phyloP scores from a whole-genome alignment of 2,888 invertebrate species.

The Ramazzottius varieornatus region DNA sequence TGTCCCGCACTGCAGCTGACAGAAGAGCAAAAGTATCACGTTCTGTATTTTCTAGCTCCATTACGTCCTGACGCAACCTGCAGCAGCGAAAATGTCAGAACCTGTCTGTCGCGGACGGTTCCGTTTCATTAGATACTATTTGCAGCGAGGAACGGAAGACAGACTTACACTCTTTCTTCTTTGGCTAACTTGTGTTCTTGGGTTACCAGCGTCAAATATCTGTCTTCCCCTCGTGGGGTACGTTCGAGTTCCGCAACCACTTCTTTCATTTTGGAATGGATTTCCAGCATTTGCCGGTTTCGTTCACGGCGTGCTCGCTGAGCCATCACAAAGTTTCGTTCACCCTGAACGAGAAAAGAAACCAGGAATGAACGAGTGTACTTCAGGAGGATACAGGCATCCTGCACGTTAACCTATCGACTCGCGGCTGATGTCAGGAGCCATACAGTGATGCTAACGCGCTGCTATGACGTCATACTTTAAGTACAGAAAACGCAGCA shows the following conservation, averaged over 20 bases:
- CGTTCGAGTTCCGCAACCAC: conserved; percentile 47
- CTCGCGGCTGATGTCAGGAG: too few relatives aligned
- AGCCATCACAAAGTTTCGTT: conserved; percentile 36
- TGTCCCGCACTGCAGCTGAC: conserved; percentile 45
- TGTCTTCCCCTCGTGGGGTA: conserved; percentile 45
- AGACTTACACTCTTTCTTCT: conserved; percentile 20
- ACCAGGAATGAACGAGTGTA: too few relatives aligned
- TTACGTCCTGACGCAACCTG: conserved; percentile 31
- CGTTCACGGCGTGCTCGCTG: conserved; percentile 38
- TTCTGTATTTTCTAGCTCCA: conserved; percentile 42
- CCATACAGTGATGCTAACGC: too few relatives aligned
- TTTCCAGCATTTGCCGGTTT: conserved; percentile 32
- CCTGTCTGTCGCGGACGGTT: neutral
- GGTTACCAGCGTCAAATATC: conserved; percentile 42
- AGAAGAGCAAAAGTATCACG: conserved; percentile 42
- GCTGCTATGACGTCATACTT: too few relatives aligned
- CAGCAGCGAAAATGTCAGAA: too few relatives aligned
- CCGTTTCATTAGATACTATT: neutral
- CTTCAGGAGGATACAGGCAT: too few relatives aligned
- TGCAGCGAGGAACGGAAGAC: neutral
- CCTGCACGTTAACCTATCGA: too few relatives aligned
- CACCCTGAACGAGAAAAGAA: conserved; percentile 19
- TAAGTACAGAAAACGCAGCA: too few relatives aligned
- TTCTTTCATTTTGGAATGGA: conserved; percentile 38
- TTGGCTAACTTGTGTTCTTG: conserved; percentile 35